Percentiles rank a stretch among this genome's conserved stretches.
These are phyloP conservation scores for Nephrocerus scutellatus DNA, from an alignment of 2,888 invertebrate species.

Conservation along the genomic window DNA sequence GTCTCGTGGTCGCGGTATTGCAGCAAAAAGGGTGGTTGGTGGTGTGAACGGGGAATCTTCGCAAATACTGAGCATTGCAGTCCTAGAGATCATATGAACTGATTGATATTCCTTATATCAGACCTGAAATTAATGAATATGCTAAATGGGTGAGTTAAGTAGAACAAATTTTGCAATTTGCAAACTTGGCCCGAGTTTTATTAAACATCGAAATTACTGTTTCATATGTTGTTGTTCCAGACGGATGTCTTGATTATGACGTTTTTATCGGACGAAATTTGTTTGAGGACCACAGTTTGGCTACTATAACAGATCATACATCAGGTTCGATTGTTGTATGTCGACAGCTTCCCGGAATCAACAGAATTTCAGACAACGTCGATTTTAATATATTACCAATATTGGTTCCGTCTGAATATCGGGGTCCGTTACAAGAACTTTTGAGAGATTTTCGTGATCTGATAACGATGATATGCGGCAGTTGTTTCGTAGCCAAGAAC, in stretches of 20 bases:
- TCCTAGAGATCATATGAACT: no score
- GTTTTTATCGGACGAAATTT: constrained; percentile 5
- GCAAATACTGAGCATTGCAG: no score
- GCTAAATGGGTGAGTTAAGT: constrained; percentile 3
- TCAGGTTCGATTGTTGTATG: constrained; percentile 5
- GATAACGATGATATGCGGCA: no score
- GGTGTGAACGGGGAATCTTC: no score
- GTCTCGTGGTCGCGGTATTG: no score
- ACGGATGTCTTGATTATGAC: constrained; percentile 6
- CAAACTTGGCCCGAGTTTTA: no score
- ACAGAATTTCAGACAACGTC: constrained; percentile 5
- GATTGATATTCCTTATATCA: no score
- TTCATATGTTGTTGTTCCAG: constrained; percentile 6
- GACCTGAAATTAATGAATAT: constrained; percentile 3
- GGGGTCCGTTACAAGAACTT: constrained; percentile 2
- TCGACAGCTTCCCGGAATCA: constrained; percentile 9
- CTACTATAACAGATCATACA: constrained; percentile 8
- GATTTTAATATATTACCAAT: constrained; percentile 3
- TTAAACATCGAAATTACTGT: constrained; percentile 6
- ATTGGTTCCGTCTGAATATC: constrained; percentile 8
- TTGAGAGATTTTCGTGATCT: constrained; percentile 5
- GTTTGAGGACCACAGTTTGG: no score
- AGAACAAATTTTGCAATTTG: no score
- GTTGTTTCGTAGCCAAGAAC: no score
- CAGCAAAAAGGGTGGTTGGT: no score